Base-by-base conservation (phyloP, 1,140 invertebrate genomes). In the Phenacoccus solenopsis region DNA sequence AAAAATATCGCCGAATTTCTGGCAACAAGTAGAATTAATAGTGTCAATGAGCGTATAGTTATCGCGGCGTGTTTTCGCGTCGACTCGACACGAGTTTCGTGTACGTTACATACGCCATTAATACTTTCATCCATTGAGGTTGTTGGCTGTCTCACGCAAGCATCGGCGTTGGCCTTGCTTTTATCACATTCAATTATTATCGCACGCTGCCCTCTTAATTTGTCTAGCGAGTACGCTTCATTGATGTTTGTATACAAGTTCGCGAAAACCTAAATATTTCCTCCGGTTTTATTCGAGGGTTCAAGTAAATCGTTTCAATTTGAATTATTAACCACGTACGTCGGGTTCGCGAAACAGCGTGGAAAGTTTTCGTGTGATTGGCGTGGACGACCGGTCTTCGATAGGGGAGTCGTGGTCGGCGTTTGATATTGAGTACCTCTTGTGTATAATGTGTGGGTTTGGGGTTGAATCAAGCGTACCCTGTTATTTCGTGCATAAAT, bases 181-280 rank as follows among this genome's bases (percentile, higher is more conserved):
- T 49, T 49, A 49, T n/a, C 38, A 49, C 38, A 49, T 49, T 49
- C 38, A 49, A 49, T 49, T 49, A 49, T 49, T 49, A 16, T 16
- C 38, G 38, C 38, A 49, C 38, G 38, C 38, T 49, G 38, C 38
- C 38, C 38, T 49, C 38, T 49, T 49, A 49, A 49, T 49, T 49
- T n/a, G 38, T 49, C 38, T 49, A 16, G 38, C 38, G 16, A 49
- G 38, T 16, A 16, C 38, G 13, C 12, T 49, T 49, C 38, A 49
- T 49, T 49, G 38, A 49, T 49, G 38, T 49, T 49, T 49, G 38
- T 49, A 49, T n/a, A n/a, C n/a, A n/a, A n/a, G n/a, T 49, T 49
- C 20, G 38, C 38, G 16, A 49, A 49, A 49, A 49, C 12, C 20
- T 16, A 49, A 49, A 49, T 16, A 49, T n/a, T 16, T 49, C 20